Evolutionary conservation across 2,113 vertebrate genomes (phyloP).

Genomic region (Grammatotria lemairii): DNA sequence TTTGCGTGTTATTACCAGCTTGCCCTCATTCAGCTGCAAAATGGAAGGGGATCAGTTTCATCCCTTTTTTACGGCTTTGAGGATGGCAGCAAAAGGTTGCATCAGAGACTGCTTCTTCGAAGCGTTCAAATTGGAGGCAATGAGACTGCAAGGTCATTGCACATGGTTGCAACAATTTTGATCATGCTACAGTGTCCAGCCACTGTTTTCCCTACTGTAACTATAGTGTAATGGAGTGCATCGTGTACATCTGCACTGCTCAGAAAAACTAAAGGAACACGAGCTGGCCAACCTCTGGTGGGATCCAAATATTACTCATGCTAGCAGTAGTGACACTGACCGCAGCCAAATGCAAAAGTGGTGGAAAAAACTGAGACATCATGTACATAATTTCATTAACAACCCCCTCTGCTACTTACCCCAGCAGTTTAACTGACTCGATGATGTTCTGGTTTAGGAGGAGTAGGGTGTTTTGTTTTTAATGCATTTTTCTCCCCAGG

Average conservation of each 20-base stretch:
- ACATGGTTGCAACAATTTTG: background rate
- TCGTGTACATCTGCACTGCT: background rate
- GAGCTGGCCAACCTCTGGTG: background rate
- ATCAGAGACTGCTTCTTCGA: background rate
- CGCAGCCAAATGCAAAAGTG: background rate
- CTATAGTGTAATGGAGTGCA: background rate
- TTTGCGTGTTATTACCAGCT: background rate
- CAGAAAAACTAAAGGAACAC: background rate
- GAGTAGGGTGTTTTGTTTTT: background rate
- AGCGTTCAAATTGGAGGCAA: background rate
- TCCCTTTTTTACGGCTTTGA: background rate
- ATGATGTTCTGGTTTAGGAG: background rate
- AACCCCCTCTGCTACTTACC: background rate
- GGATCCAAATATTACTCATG: background rate
- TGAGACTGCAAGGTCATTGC: background rate
- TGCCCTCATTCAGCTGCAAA: background rate
- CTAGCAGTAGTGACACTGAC: background rate
- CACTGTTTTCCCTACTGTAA: background rate
- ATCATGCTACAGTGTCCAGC: background rate
- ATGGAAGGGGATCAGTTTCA: fast-evolving
- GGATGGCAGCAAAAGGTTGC: background rate
- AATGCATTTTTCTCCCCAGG: conserved; percentile 16
- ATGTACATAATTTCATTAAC: background rate
- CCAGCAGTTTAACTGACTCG: background rate
- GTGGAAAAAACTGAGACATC: background rate